Evolutionary conservation across 2,888 invertebrate species (phyloP).

Genomic region (Drosophila borborema): DNA sequence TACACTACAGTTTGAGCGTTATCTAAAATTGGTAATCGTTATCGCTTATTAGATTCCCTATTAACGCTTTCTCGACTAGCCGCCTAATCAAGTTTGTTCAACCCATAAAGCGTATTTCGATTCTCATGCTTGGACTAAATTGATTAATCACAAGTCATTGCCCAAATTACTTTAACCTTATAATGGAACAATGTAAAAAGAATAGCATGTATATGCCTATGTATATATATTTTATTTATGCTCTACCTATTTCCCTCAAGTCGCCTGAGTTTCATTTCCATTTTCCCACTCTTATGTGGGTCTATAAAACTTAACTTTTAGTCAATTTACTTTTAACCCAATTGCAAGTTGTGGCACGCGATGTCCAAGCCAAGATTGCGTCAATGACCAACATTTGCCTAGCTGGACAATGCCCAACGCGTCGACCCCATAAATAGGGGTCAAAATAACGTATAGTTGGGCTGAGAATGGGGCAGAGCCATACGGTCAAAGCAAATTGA

Average conservation of each 20-base stretch:
- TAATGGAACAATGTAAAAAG: background rate
- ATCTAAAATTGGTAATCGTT: slow-evolving; percentile 7
- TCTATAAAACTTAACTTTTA: background rate
- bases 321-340: slow-evolving; percentile 61
- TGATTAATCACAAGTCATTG: slow-evolving; percentile 24
- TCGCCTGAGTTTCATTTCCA: background rate
- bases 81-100: background rate
- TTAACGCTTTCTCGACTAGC: background rate
- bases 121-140: slow-evolving; percentile 8
- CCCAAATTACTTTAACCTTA: background rate
- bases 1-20: background rate
- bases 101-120: background rate
- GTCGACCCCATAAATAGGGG: slow-evolving; percentile 33
- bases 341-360: slow-evolving; percentile 63
- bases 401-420: slow-evolving; percentile 21
- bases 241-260: background rate
- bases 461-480: background rate
- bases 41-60: slow-evolving; percentile 13
- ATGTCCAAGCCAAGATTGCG: slow-evolving; percentile 65
- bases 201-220: background rate
- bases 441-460: slow-evolving; percentile 18
- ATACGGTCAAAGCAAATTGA: slow-evolving; percentile 24
- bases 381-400: slow-evolving; percentile 51
- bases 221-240: background rate
- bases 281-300: background rate